phyloP scores from a whole-genome alignment of 2,888 invertebrate species.

The Alloscopus bannaensis region DNA sequence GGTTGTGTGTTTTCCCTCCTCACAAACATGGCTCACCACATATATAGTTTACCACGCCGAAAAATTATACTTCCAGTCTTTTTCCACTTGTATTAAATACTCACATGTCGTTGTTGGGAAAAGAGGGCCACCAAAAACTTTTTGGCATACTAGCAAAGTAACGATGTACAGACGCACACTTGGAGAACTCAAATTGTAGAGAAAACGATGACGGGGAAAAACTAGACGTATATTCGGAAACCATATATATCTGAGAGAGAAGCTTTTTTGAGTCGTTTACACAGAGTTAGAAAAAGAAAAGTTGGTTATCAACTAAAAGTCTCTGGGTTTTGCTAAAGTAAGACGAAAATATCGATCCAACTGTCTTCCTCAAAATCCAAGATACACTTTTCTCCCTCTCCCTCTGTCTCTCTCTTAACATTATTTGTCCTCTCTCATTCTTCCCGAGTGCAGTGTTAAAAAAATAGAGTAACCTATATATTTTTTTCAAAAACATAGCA shows the following conservation, averaged over 20 bases:
- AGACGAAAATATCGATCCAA: constrained; percentile 64
- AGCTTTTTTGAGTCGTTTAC: constrained; percentile 58
- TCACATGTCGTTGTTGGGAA: too few species aligned
- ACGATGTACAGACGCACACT: too few species aligned
- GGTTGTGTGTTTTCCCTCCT: too few species aligned
- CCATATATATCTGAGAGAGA: constrained; percentile 1
- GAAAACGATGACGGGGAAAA: constrained; percentile 34
- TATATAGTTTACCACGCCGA: too few species aligned
- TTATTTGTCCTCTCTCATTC: constrained; percentile 17
- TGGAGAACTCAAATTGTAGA: too few species aligned
- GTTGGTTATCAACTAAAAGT: constrained; percentile 65
- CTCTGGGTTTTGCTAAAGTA: constrained; percentile 59
- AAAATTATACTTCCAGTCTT: too few species aligned
- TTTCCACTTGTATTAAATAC: too few species aligned
- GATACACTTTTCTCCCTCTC: constrained; percentile 23
- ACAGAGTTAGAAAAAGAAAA: constrained; percentile 60
- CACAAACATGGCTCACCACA: too few species aligned
- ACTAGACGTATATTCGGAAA: constrained; percentile 13
- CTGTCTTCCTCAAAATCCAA: constrained; percentile 47
- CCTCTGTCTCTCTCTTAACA: too few species aligned
- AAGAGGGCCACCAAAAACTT: too few species aligned
- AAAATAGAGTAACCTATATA: neutral
- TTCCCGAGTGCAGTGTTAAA: constrained; percentile 27
- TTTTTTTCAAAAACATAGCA: too few species aligned
- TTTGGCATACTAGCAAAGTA: too few species aligned